A percentile compares a stretch with the other conserved stretches of the same genome.
Evolutionary conservation across 2,797 vertebrate species (phyloP).

Genomic region (Alcedo atthis): DNA sequence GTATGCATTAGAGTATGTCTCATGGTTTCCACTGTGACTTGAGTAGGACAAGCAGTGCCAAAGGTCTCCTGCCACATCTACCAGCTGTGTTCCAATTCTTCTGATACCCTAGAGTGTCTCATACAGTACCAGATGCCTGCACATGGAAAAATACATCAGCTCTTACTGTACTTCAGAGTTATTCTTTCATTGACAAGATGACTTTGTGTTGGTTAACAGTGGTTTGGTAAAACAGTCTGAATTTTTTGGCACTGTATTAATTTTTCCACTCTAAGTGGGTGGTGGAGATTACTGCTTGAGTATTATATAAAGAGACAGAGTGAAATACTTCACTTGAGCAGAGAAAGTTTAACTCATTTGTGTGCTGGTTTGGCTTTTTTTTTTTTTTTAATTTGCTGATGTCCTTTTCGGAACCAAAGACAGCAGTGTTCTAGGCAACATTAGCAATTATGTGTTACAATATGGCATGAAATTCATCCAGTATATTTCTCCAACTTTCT

Average conservation of each 20-base stretch:
- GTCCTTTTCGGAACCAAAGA: not conserved
- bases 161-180: not conserved
- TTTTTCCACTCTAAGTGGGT: not conserved
- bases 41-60: not conserved
- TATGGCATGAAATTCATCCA: accelerated
- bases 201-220: not conserved
- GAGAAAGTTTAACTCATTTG: not conserved
- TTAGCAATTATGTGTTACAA: not conserved
- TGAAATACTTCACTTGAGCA: not conserved
- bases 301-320: not conserved
- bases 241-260: not conserved
- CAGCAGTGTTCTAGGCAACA: not conserved
- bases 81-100: not conserved
- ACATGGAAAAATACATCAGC: not conserved
- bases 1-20: not conserved
- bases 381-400: not conserved
- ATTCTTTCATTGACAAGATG: not conserved
- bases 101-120: not conserved
- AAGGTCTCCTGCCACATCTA: not conserved
- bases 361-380: not conserved
- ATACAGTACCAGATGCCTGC: not conserved
- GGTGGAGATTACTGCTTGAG: not conserved
- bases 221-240: not conserved
- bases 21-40: accelerated
- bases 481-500: not conserved